Conservation (phyloP, 2,113 vertebrate species). For the Atrichornis clamosus region DNA sequence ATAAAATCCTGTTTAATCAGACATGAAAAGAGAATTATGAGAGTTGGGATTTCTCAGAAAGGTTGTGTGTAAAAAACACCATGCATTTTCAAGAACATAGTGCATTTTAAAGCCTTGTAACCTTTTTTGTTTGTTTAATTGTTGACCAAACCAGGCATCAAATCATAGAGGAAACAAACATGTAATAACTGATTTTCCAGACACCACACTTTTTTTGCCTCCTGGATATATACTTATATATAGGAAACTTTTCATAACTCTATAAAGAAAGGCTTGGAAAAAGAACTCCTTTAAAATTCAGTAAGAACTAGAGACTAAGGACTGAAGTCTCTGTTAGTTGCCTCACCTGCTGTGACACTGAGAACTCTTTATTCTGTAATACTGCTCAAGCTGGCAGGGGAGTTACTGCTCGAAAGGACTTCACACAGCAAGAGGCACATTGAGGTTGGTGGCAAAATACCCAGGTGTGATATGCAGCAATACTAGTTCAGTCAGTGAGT, state of each 20-base stretch:
- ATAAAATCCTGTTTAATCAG: background rate
- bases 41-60: background rate
- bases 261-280: background rate
- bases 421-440: conserved; percentile 32
- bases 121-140: background rate
- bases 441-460: conserved; percentile 46
- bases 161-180: background rate
- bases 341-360: conserved; percentile 47
- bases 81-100: background rate
- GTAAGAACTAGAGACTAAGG: background rate
- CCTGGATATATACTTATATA: background rate
- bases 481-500: background rate
- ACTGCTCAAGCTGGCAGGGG: conserved; percentile 2
- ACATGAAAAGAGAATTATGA: background rate
- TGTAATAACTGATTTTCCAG: background rate
- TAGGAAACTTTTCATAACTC: background rate
- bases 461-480: background rate
- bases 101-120: background rate
- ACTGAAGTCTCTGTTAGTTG: conserved; percentile 39
- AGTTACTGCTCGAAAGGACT: conserved; percentile 41
- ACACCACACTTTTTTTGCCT: background rate
- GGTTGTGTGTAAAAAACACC: background rate
- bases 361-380: conserved; percentile 31
- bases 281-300: conserved; percentile 43
- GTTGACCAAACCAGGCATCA: background rate